Conservation (phyloP, 2,113 vertebrate species). For the Sula dactylatra region DNA sequence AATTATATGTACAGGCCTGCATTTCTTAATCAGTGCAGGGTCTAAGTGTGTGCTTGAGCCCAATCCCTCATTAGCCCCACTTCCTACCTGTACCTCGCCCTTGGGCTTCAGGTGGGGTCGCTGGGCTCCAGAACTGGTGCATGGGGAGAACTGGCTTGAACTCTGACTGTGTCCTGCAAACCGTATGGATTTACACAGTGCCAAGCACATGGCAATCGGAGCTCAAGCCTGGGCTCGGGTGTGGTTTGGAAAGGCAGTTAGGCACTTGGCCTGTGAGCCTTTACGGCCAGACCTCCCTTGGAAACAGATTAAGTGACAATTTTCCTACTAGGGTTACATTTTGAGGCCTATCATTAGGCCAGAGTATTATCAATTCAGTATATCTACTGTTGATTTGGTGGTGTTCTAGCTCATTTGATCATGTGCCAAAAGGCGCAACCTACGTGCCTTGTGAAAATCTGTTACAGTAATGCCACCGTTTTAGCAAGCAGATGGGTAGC, state of each 20-base stretch:
- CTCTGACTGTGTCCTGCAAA: not conserved
- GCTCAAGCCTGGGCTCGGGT: not conserved
- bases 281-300: not conserved
- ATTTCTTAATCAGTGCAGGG: not conserved
- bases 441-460: not conserved
- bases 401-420: not conserved
- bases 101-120: not conserved
- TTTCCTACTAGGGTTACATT: not conserved
- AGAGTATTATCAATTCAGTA: not conserved
- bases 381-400: not conserved
- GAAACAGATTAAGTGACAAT: not conserved
- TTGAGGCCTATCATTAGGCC: not conserved
- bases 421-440: not conserved
- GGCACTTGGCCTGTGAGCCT: not conserved
- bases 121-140: not conserved
- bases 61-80: not conserved
- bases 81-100: not conserved
- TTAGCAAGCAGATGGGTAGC: not conserved
- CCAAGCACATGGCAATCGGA: rapidly evolving
- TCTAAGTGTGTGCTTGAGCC: not conserved
- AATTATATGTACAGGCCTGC: not conserved
- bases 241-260: not conserved
- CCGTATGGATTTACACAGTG: not conserved
- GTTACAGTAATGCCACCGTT: rapidly evolving
- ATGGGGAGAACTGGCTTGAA: not conserved